Evolutionary conservation across 2,113 vertebrate species (phyloP).

Genomic region (Bothrops jararaca): DNA sequence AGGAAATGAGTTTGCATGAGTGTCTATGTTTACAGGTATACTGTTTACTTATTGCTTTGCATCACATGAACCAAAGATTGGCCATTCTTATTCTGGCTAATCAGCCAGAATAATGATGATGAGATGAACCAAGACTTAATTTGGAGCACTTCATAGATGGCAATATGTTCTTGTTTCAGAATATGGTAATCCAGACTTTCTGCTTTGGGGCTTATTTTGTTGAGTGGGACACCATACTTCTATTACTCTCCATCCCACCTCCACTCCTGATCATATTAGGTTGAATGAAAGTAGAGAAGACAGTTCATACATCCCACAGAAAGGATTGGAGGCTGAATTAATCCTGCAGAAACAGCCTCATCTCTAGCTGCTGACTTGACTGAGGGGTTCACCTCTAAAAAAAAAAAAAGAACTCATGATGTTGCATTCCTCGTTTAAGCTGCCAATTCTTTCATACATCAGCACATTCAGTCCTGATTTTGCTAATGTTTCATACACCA

Average conservation of each 20-base stretch:
- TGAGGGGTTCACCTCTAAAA: not conserved
- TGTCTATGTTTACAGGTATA: not conserved
- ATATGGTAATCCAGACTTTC: not conserved
- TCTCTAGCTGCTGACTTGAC: not conserved
- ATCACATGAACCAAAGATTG: not conserved
- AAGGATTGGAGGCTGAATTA: not conserved
- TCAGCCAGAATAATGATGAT: too few species aligned
- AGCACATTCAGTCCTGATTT: conserved; percentile 21
- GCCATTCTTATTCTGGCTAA: not conserved
- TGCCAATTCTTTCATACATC: conserved; percentile 18
- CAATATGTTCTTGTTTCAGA: not conserved
- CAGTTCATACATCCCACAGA: not conserved
- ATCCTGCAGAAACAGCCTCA: not conserved
- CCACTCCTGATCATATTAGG: not conserved
- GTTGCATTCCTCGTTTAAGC: conserved; percentile 5
- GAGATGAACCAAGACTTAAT: not conserved
- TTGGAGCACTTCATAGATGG: not conserved
- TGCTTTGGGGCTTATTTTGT: not conserved
- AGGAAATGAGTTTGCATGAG: not conserved
- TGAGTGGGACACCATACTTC: not conserved
- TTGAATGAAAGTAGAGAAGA: not conserved
- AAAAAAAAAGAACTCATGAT: not conserved
- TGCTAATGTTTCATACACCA: conserved; percentile 13
- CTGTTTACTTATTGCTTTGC: not conserved
- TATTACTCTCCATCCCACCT: not conserved